These are phyloP conservation scores for Pseudochirops corinnae DNA, from an alignment of 2,797 vertebrate species.

Conservation along the genomic window DNA sequence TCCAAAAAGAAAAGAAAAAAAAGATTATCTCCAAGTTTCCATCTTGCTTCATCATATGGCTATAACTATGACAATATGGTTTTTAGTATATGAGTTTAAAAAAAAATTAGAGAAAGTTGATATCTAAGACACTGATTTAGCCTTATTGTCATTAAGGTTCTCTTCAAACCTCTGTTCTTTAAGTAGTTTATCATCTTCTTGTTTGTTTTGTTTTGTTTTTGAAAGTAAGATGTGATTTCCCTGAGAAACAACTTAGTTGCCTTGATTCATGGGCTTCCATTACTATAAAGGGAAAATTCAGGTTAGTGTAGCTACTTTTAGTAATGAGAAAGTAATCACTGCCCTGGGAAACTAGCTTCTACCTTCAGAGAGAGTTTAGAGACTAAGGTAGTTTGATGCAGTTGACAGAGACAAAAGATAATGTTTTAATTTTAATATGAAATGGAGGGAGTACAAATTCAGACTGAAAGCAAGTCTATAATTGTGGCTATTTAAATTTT, in stretches of 20 bases:
- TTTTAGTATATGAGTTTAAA: background rate
- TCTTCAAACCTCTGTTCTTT: background rate
- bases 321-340: constrained; percentile 2
- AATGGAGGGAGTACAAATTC: background rate
- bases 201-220: background rate
- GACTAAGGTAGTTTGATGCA: background rate
- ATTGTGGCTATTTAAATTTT: background rate
- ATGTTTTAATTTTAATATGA: background rate
- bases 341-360: background rate
- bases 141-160: background rate
- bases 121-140: background rate
- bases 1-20: no score
- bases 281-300: constrained; percentile 20
- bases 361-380: background rate
- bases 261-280: background rate
- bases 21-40: constrained; percentile 8
- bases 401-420: background rate
- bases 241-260: constrained; percentile 17
- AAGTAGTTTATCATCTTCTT: background rate
- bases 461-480: background rate
- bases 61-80: background rate
- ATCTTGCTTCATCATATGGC: background rate
- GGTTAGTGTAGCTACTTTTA: background rate
- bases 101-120: background rate
- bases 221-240: background rate